Percentiles rank a stretch among this genome's conserved stretches.
Conservation (phyloP, 2,113 vertebrate genomes). For the Otus sunia region DNA sequence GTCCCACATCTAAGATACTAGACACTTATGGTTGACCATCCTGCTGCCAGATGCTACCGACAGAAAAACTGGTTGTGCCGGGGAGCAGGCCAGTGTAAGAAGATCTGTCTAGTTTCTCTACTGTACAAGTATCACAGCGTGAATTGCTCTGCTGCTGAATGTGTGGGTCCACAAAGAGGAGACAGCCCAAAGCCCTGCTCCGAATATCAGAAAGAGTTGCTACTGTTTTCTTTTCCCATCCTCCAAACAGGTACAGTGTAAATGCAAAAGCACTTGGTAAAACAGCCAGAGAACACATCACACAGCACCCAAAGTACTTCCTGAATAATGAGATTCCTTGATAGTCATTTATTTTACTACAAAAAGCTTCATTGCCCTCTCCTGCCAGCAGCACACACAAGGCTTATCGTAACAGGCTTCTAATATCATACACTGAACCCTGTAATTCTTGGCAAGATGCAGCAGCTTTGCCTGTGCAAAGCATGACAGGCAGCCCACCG, state of each 20-base stretch:
- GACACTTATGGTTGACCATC: background rate
- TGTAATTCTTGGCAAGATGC: background rate
- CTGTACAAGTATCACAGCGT: background rate
- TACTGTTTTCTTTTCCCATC: background rate
- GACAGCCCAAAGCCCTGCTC: background rate
- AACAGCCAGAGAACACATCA: background rate
- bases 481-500: background rate
- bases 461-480: background rate
- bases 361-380: background rate
- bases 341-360: background rate
- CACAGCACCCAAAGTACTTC: background rate
- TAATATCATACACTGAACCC: background rate
- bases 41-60: background rate
- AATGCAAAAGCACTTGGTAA: background rate
- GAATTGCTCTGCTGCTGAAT: background rate
- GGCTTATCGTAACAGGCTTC: background rate
- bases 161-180: background rate
- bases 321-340: background rate
- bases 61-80: background rate
- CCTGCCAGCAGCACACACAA: background rate
- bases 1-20: background rate
- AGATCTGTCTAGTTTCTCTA: background rate
- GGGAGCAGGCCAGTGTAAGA: background rate
- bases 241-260: background rate
- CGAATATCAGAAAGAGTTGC: background rate